Evolutionary conservation across 2,888 invertebrate genomes (phyloP), one percentile per base, ranked within the genome.

Genomic region (Lutraria lutraria): DNA sequence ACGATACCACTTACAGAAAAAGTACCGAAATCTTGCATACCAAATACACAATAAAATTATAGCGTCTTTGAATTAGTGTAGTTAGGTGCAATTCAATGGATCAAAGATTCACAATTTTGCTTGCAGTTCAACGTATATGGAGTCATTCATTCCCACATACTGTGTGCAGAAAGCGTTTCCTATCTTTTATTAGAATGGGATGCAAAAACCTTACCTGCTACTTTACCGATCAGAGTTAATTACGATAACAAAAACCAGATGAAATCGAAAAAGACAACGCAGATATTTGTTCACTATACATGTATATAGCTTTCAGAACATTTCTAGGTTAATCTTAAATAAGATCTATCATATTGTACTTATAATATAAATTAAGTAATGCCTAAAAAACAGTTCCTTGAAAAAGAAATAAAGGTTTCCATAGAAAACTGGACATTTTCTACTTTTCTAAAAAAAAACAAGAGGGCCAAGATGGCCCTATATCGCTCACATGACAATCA

Each of bases 131-230:
- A 15, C 16, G 31, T 16, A 34, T 76, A 34, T 76, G 31, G 16
- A 31, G 13, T 76, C 76, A 76, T 76, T 76, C 76, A n/a, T 25
- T 34, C 31, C 19, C 13, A 31, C 6, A 34, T 76, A 10, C 1
- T 16, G 19, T 31, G 76, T 76, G 76, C 76, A 34, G 19, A 34
- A 76, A 76, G 34, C 31, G 31, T 4, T 31, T 31, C 76, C 76
- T 76, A 76, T 3, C 19, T 76, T 31, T 34, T 76, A 31, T 76
- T 76, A 16, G 31, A 25, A 31, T 4, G 76, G 76, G 34, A 76
- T 76, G 76, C 34, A 76, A 31, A 63, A 0, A 16, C 8, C 76
- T 76, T 76, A 76, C 76, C 76, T 76, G 76, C 76, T 76, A 76
- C 76, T 76, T 76, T 19, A 76, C 31, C 34, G 31, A 76, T 76